These are phyloP conservation scores for Rhinolophus ferrumequinum DNA, from an alignment of 2,113 vertebrate genomes.

Conservation along the genomic window DNA sequence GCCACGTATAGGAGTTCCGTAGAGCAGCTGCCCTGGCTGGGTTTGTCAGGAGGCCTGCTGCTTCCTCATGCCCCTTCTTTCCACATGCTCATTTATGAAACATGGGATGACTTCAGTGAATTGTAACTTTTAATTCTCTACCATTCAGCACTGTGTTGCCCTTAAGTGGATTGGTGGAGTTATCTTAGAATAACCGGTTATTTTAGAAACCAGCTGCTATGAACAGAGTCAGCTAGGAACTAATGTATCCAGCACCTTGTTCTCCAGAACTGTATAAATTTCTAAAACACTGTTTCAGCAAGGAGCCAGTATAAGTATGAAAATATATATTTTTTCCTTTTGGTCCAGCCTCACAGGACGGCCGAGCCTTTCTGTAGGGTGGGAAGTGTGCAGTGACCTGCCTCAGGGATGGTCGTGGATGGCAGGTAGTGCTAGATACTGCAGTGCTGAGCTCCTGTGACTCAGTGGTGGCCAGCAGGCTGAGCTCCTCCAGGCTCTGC, in stretches of 20 bases:
- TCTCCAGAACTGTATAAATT: conserved; percentile 59
- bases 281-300: conserved; percentile 41
- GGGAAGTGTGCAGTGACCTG: neutral
- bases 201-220: conserved; percentile 35
- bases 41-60: conserved; percentile 13
- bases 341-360: conserved; percentile 17
- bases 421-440: neutral
- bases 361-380: neutral
- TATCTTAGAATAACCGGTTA: conserved; percentile 21
- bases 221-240: conserved; percentile 59
- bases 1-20: neutral
- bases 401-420: neutral
- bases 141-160: conserved; percentile 32
- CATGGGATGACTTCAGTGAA: conserved; percentile 30
- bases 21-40: neutral
- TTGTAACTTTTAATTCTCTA: conserved; percentile 44
- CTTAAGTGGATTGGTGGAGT: conserved; percentile 16
- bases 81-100: conserved; percentile 52
- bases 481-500: neutral
- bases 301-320: conserved; percentile 56
- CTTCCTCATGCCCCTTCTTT: conserved; percentile 29
- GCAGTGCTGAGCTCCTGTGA: conserved; percentile 35
- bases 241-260: conserved; percentile 43
- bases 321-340: neutral
- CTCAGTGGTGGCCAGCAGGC: conserved; percentile 49